Evolutionary conservation across 2,113 vertebrate species (phyloP).

Genomic region (Periophthalmodon schlosseri): DNA sequence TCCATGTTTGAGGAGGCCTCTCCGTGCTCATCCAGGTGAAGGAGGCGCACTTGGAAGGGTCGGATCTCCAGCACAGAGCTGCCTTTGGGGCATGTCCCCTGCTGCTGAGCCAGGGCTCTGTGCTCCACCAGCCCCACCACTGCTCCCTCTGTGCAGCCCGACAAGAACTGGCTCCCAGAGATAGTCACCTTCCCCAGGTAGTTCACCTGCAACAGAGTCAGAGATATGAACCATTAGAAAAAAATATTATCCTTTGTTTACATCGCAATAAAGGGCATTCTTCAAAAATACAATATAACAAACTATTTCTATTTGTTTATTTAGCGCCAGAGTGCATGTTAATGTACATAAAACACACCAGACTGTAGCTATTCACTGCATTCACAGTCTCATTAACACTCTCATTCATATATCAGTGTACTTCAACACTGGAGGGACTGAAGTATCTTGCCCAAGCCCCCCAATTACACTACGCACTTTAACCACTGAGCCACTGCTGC

Average conservation of each 20-base stretch:
- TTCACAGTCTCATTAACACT: too few species aligned
- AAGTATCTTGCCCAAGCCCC: too few species aligned
- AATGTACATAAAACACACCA: too few species aligned
- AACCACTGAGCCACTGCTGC: too few species aligned
- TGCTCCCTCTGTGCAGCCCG: slow-evolving; percentile 95
- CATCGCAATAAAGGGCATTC: not conserved
- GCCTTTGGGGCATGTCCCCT: slow-evolving; percentile 75
- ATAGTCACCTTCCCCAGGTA: slow-evolving; percentile 95
- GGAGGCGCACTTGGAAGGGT: slow-evolving; percentile 96
- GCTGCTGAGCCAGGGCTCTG: slow-evolving; percentile 72
- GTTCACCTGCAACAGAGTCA: slow-evolving; percentile 82
- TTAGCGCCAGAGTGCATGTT: not conserved
- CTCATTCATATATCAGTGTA: too few species aligned
- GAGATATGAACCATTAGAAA: slow-evolving; percentile 28
- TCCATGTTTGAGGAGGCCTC: slow-evolving; percentile 93
- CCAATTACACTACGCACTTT: too few species aligned
- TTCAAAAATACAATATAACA: not conserved
- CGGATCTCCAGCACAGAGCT: slow-evolving; percentile 93
- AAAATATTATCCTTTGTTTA: not conserved
- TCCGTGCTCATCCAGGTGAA: slow-evolving; percentile 88
- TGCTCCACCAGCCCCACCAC: slow-evolving; percentile 93
- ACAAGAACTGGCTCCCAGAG: slow-evolving; percentile 90
- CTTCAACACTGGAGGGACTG: too few species aligned
- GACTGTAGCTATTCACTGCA: too few species aligned
- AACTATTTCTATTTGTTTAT: not conserved